These are phyloP conservation scores for Sebastes diploproa DNA, from an alignment of 2,797 vertebrate species.

Conservation along the genomic window DNA sequence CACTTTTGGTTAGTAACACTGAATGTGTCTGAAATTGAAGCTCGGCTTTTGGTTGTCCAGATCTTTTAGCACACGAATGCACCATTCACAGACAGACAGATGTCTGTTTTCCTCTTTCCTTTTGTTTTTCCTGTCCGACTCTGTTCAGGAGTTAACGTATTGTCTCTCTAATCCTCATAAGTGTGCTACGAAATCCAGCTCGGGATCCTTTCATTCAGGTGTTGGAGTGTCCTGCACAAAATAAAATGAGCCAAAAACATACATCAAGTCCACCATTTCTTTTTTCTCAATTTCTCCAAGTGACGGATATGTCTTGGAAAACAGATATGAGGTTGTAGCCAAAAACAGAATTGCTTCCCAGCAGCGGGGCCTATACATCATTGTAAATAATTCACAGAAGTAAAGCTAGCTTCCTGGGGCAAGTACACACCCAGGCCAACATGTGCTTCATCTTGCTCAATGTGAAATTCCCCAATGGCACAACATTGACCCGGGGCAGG, in stretches of 20 bases:
- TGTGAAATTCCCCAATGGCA: conserved; percentile 63
- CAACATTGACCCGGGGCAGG: conserved; percentile 67
- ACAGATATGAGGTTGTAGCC: conserved; percentile 70
- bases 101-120: not conserved
- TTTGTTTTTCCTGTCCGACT: conserved; percentile 3
- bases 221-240: conserved; percentile 24
- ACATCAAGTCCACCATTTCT: conserved; percentile 47
- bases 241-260: conserved; percentile 48
- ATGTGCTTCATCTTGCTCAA: conserved; percentile 77
- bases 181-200: conserved; percentile 39
- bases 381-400: conserved; percentile 79
- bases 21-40: not conserved
- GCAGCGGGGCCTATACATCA: conserved; percentile 76
- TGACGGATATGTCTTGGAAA: conserved; percentile 74
- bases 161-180: conserved; percentile 41
- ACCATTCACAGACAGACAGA: not conserved
- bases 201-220: conserved; percentile 7
- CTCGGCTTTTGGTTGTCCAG: not conserved
- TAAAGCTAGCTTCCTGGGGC: conserved; percentile 66
- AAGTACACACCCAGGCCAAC: conserved; percentile 61
- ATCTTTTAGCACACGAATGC: not conserved
- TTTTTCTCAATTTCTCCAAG: conserved; percentile 47
- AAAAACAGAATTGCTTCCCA: conserved; percentile 72
- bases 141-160: conserved; percentile 8
- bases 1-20: not conserved